phyloP scores from a whole-genome alignment of 2,888 invertebrate genomes.

The Sesamia inferens region DNA sequence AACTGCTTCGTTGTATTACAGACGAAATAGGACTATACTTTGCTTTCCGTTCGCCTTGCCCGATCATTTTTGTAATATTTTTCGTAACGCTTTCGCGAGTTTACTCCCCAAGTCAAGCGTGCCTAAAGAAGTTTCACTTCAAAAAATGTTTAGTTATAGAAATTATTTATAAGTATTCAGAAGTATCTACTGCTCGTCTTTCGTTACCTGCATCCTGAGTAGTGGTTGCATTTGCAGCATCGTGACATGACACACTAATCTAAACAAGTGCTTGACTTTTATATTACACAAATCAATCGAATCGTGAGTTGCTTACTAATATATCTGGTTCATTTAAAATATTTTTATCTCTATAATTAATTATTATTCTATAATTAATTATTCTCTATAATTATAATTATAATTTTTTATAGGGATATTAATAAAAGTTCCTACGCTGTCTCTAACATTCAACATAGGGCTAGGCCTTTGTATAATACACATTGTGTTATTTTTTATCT shows the following conservation, averaged over 20 bases:
- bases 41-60: too few species aligned
- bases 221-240: constrained; percentile 37
- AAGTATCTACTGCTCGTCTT: background rate
- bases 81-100: too few species aligned
- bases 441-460: constrained; percentile 36
- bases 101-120: too few species aligned
- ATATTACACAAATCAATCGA: constrained; percentile 57
- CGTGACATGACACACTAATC: constrained; percentile 65
- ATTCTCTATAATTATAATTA: too few species aligned
- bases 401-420: constrained; percentile 42
- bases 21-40: too few species aligned
- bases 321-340: constrained; percentile 50
- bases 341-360: constrained; percentile 47
- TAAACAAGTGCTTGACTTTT: constrained; percentile 55
- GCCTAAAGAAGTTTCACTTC: too few species aligned
- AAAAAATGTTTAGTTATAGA: too few species aligned
- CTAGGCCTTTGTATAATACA: constrained; percentile 28
- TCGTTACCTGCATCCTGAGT: constrained; percentile 32
- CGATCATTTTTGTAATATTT: too few species aligned
- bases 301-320: constrained; percentile 51
- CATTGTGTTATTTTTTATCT: constrained; percentile 36
- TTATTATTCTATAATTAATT: too few species aligned
- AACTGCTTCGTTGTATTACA: too few species aligned
- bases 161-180: background rate
- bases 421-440: constrained; percentile 55